phyloP scores from a whole-genome alignment of 2,797 vertebrate species.

The Acanthis flammea region DNA sequence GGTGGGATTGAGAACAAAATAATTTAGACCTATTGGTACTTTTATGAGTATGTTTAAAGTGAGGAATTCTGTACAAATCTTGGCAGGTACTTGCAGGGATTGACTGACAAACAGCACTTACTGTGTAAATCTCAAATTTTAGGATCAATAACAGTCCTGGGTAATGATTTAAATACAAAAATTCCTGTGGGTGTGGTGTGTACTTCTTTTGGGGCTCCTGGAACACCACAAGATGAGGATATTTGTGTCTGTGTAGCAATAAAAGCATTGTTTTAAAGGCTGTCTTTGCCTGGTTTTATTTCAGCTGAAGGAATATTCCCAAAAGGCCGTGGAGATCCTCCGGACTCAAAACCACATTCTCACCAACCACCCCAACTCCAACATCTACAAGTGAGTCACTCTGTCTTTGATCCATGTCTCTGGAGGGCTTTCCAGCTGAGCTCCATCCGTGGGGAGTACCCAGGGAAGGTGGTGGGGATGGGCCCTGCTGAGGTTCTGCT shows the following conservation, averaged over 20 bases:
- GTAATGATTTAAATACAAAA: background rate
- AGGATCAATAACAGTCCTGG: background rate
- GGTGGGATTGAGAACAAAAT: background rate
- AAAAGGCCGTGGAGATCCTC: slow-evolving; percentile 97
- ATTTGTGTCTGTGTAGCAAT: background rate
- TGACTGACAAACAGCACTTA: background rate
- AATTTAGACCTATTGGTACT: background rate
- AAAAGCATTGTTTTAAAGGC: background rate
- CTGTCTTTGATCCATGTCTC: background rate
- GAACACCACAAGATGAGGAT: background rate
- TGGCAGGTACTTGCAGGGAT: background rate
- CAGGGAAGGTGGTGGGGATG: background rate
- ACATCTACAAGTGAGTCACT: slow-evolving; percentile 94
- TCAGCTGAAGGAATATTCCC: slow-evolving; percentile 96
- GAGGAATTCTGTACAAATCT: background rate
- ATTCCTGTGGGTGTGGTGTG: background rate
- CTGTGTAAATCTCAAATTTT: background rate
- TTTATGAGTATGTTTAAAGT: background rate
- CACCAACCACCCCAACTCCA: slow-evolving; percentile 98
- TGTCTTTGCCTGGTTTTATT: background rate
- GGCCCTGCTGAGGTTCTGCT: background rate
- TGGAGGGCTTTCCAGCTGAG: background rate
- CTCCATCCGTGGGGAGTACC: accelerated
- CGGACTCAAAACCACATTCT: slow-evolving; percentile 97
- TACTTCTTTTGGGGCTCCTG: background rate